Conservation (phyloP, 2,797 vertebrate genomes). For the Microctenopoma stevenorrisi region DNA sequence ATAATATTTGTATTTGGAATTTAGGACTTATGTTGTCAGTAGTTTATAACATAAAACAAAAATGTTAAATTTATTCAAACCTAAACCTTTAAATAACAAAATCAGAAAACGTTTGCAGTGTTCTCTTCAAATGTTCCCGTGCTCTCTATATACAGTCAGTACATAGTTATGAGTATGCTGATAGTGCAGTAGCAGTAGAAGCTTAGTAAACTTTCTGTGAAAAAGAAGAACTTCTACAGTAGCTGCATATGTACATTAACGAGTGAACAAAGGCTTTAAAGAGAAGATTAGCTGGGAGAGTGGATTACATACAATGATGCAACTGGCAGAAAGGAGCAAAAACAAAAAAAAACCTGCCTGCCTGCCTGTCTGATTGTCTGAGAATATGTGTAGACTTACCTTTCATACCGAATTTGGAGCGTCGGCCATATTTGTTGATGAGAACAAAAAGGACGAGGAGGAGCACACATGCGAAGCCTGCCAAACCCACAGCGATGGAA, state of each 20-base stretch:
- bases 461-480: conserved; percentile 94
- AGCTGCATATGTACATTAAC: conserved; percentile 36
- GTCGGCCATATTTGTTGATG: conserved; percentile 98
- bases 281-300: conserved; percentile 41
- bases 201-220: conserved; percentile 22
- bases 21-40: too few relatives aligned
- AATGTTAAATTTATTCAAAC: too few relatives aligned
- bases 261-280: conserved; percentile 44
- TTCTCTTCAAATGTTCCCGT: too few relatives aligned
- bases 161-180: neutral
- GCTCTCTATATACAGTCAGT: too few relatives aligned
- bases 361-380: conserved; percentile 23
- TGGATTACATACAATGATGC: conserved; percentile 47
- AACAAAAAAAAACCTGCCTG: conserved; percentile 32
- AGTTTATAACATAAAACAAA: too few relatives aligned
- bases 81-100: too few relatives aligned
- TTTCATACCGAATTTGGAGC: conserved; percentile 99
- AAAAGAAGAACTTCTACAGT: conserved; percentile 28
- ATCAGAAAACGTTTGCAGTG: too few relatives aligned
- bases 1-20: too few relatives aligned
- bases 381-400: conserved; percentile 82
- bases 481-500: conserved; percentile 95
- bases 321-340: conserved; percentile 49
- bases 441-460: conserved; percentile 96
- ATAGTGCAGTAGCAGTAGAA: conserved; percentile 4